phyloP scores from a whole-genome alignment of 2,888 invertebrate genomes.

The Didymodactylos carnosus region DNA sequence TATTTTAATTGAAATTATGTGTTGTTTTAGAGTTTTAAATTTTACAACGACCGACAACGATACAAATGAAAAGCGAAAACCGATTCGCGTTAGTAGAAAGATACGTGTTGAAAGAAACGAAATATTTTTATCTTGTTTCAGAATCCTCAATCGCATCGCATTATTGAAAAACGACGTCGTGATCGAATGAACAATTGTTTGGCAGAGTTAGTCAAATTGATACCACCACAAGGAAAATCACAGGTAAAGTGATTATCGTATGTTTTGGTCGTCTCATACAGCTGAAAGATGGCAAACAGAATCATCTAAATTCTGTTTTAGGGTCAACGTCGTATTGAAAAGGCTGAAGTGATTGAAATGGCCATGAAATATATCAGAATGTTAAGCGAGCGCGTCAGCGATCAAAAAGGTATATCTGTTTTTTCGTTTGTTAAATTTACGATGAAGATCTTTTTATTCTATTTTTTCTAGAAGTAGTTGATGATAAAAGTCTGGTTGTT shows the following conservation, averaged over 20 bases:
- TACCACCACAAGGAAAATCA: constrained; percentile 45
- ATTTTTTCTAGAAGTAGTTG: too few relatives aligned
- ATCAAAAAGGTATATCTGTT: too few relatives aligned
- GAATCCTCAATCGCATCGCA: constrained; percentile 91
- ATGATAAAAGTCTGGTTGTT: too few relatives aligned
- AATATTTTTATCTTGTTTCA: constrained; percentile 34
- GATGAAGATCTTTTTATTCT: too few relatives aligned
- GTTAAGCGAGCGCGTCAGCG: too few relatives aligned
- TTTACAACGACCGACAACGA: too few relatives aligned
- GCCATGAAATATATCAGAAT: constrained; percentile 69
- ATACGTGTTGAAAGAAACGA: neutral
- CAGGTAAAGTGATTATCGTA: neutral
- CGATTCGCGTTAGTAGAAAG: too few relatives aligned
- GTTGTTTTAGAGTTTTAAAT: too few relatives aligned
- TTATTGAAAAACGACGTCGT: constrained; percentile 77
- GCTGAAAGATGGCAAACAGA: too few relatives aligned
- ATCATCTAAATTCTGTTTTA: constrained; percentile 18
- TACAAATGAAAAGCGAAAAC: too few relatives aligned
- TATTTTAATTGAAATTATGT: too few relatives aligned
- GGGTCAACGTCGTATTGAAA: constrained; percentile 79
- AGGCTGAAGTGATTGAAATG: constrained; percentile 94
- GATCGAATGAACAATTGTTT: constrained; percentile 94
- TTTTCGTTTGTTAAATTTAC: too few relatives aligned
- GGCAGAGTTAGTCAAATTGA: constrained; percentile 71
- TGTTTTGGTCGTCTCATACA: neutral